Conservation (phyloP, 1,140 invertebrate species). For the Hydropsyche tenuis region DNA sequence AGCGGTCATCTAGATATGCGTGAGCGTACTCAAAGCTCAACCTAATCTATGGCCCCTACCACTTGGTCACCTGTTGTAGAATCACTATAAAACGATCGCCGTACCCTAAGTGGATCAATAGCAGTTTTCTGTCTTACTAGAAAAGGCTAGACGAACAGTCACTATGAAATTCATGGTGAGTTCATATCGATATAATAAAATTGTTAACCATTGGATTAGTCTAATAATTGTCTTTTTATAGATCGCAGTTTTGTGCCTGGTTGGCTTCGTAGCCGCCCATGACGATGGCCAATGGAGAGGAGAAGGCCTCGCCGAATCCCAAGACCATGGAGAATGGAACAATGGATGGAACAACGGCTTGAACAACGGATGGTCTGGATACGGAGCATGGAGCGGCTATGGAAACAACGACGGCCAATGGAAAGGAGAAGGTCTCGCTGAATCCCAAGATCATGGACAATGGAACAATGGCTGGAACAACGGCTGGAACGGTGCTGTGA, state of each 20-base stretch:
- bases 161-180: conserved; percentile 31
- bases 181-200: background rate
- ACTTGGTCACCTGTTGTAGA: background rate
- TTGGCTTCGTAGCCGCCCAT: conserved; percentile 16
- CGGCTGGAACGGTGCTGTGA: background rate
- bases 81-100: background rate
- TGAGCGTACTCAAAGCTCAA: background rate
- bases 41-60: background rate
- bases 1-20: background rate
- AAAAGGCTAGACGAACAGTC: conserved; percentile 24
- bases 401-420: conserved; percentile 25
- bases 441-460: conserved; percentile 33
- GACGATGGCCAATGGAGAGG: conserved; percentile 37
- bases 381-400: background rate
- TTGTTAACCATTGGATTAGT: background rate
- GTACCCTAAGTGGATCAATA: background rate
- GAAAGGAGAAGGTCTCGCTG: conserved; percentile 29
- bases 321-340: conserved; percentile 26
- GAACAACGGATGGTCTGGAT: background rate
- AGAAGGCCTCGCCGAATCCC: conserved; percentile 39
- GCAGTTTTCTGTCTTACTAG: conserved; percentile 22
- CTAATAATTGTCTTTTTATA: conserved; percentile 2
- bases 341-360: background rate
- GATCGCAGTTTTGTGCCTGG: conserved; percentile 17
- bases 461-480: conserved; percentile 16